Evolutionary conservation across 1,140 invertebrate species (phyloP), one percentile per base, ranked within the genome.

Genomic region (Patella vulgata): DNA sequence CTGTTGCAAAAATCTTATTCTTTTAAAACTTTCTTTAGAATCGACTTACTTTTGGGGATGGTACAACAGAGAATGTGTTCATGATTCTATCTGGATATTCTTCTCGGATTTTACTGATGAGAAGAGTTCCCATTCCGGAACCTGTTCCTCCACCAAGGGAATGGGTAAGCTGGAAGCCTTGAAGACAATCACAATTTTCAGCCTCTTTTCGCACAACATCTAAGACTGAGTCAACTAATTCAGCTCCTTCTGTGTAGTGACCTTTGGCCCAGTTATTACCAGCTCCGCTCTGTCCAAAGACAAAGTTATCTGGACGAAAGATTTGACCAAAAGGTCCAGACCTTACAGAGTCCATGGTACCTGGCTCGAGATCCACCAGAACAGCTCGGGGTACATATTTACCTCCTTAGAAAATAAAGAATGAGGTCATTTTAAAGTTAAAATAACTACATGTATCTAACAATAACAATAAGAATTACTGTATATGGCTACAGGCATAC

Each of bases 251-350:
- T 56, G 95, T 97, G 88, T 97, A 97, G 79, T 95, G 92, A 53
- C 93, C 93, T 82, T 95, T 95, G 33, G 93, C 93, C 90, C 93
- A 94, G 86, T 95, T 95, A 83, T 95, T 94, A 4, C 91, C 91
- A 46, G 87, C 87, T 78, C 90, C 91, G 17, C 92, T 77, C 62
- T 81, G 75, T 58, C 80, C 79, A 57, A 82, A 82, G 19, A 82
- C 72, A 47, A 78, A 82, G 83, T 95, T 95, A 84, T 95, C 93
- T 14, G 93, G 92, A 23, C 90, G 85, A 73, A 93, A 94, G 27
- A 93, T 89, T 80, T 91, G 87, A 11, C 92, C 92, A 70, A 91
- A 92, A 40, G 91, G 91, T 42, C 93, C 93, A 14, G 93, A 93
- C 52, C 94, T 87, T 11, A 96, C 94, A 12, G 94, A 91, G 85